Percentiles rank a stretch among this genome's conserved stretches.
These are phyloP conservation scores for Periophthalmodon schlosseri DNA, from an alignment of 2,113 vertebrate genomes.

Conservation along the genomic window DNA sequence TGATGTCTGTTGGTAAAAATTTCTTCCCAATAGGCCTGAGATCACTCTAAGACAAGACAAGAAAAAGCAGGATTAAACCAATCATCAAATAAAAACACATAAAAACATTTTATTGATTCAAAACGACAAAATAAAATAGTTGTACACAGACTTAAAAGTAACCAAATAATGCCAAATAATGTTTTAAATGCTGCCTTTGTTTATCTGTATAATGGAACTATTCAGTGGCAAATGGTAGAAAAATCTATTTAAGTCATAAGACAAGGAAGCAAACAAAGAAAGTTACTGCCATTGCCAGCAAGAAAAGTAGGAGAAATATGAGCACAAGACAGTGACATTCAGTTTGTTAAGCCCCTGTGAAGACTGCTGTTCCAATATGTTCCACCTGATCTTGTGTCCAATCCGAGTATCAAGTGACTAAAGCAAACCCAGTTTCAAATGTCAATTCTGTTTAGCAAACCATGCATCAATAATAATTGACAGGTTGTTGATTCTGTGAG, in stretches of 20 bases:
- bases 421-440: constrained; percentile 4
- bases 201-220: neutral
- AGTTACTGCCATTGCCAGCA: neutral
- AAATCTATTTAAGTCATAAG: too few relatives aligned
- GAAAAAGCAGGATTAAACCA: neutral
- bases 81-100: neutral
- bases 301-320: neutral
- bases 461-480: neutral
- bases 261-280: neutral
- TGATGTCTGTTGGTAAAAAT: constrained; percentile 91
- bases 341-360: constrained; percentile 9
- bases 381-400: neutral
- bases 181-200: neutral
- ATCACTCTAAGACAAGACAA: constrained; percentile 85
- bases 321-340: neutral
- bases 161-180: neutral
- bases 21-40: constrained; percentile 92
- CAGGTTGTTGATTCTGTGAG: neutral
- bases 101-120: neutral
- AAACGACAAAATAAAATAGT: neutral
- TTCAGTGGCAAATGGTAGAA: neutral
- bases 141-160: too few relatives aligned
- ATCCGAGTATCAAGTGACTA: neutral
- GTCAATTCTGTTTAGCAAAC: constrained; percentile 8
- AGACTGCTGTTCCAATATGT: constrained; percentile 1